Conservation (phyloP, 2,113 vertebrate genomes). For the Amblyopsis rosae region DNA sequence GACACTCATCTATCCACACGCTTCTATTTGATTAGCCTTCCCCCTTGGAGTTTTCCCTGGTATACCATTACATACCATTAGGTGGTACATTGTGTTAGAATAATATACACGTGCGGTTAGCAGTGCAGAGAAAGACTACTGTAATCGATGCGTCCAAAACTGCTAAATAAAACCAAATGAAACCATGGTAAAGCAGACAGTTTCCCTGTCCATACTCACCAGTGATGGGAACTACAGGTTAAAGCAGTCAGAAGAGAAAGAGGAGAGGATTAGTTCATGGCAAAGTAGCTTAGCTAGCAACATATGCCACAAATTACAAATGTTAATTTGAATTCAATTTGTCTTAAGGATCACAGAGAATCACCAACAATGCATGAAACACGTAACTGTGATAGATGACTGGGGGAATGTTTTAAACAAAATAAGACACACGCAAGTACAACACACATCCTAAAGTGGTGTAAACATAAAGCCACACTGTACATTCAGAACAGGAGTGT, state of each 20-base stretch:
- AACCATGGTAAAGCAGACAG: too few relatives aligned
- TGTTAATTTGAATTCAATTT: not conserved
- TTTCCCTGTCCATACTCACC: slow-evolving; percentile 80
- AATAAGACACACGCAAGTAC: not conserved
- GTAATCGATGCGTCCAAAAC: not conserved
- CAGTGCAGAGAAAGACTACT: too few relatives aligned
- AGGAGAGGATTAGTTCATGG: slow-evolving; percentile 38
- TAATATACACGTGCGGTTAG: too few relatives aligned
- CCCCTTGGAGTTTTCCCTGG: not conserved
- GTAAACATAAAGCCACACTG: too few relatives aligned
- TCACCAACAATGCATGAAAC: slow-evolving; percentile 9
- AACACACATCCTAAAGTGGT: not conserved
- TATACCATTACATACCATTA: too few relatives aligned
- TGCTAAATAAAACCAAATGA: not conserved
- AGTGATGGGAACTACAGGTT: slow-evolving; percentile 92
- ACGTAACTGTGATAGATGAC: slow-evolving; percentile 1
- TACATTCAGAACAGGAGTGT: too few relatives aligned
- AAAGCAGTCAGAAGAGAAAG: slow-evolving; percentile 81
- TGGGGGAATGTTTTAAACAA: not conserved
- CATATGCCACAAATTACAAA: not conserved
- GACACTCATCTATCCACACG: not conserved
- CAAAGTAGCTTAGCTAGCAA: slow-evolving; percentile 11
- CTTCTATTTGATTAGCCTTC: not conserved
- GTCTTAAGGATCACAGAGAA: not conserved
- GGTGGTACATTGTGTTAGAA: too few relatives aligned